Evolutionary conservation across 2,888 invertebrate genomes (phyloP).

Genomic region (Eristalinus aeneus): DNA sequence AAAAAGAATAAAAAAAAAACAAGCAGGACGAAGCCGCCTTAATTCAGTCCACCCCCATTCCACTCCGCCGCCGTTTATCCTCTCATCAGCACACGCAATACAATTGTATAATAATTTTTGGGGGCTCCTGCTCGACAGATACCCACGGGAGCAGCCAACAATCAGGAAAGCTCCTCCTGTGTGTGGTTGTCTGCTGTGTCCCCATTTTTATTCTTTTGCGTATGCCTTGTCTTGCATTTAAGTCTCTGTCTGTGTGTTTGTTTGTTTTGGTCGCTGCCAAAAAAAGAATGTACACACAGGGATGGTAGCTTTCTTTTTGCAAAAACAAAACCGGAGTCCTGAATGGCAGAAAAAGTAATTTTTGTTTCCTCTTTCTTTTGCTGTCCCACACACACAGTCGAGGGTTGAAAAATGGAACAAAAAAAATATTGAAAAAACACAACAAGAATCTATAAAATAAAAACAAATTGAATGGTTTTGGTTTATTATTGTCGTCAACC

Average conservation of each 20-base stretch:
- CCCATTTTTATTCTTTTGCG: background rate
- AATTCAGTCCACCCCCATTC: background rate
- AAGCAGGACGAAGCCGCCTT: background rate
- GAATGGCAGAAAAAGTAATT: background rate
- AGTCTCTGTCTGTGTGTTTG: constrained; percentile 47
- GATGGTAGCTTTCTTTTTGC: constrained; percentile 24
- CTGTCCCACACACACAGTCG: constrained; percentile 2
- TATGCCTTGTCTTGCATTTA: background rate
- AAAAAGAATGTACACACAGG: background rate
- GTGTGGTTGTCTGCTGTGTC: constrained; percentile 26
- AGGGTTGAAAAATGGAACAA: background rate
- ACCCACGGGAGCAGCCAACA: too few relatives aligned
- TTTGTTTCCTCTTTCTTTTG: constrained; percentile 14
- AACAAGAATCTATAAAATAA: constrained; percentile 11
- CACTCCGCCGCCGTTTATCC: background rate
- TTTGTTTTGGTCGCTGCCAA: constrained; percentile 60
- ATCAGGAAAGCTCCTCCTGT: background rate
- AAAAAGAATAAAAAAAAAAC: background rate
- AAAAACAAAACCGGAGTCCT: background rate
- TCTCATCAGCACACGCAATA: constrained; percentile 1
- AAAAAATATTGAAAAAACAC: background rate
- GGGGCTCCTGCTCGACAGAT: constrained; percentile 19
- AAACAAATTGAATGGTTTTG: constrained; percentile 56
- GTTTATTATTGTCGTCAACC: constrained; percentile 48
- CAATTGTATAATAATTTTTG: constrained; percentile 67